Evolutionary conservation across 2,888 invertebrate species (phyloP).

Genomic region (Drosophila prolongata): DNA sequence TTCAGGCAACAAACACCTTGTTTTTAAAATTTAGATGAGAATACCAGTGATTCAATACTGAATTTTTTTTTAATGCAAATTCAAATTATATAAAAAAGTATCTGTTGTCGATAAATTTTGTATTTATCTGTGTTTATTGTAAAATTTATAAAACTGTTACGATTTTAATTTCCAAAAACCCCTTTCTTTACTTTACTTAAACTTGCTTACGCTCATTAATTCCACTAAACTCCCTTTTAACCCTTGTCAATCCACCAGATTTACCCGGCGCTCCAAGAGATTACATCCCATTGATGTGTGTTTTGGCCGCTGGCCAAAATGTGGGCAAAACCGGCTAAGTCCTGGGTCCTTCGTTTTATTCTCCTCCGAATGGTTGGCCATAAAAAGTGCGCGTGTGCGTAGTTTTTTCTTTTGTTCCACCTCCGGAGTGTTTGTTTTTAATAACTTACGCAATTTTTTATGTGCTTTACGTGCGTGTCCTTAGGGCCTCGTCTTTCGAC

Average conservation of each 20-base stretch:
- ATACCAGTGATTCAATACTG: too few species aligned
- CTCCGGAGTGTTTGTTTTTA: conserved; percentile 52
- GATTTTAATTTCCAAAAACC: neutral
- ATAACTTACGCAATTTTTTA: conserved; percentile 69
- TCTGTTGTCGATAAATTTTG: too few species aligned
- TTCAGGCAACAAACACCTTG: too few species aligned
- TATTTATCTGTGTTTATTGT: too few species aligned
- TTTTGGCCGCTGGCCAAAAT: conserved; percentile 57
- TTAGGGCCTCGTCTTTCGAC: conserved; percentile 20
- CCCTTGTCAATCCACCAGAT: conserved; percentile 22
- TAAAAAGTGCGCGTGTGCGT: conserved; percentile 46
- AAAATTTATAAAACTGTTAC: too few species aligned
- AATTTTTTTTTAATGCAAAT: too few species aligned
- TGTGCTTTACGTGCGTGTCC: conserved; percentile 60
- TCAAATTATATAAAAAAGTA: too few species aligned
- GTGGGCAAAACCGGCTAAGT: conserved; percentile 18
- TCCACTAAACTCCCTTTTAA: neutral
- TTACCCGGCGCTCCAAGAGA: conserved; percentile 29
- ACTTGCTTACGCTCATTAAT: neutral
- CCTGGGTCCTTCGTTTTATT: conserved; percentile 26
- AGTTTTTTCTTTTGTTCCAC: conserved; percentile 26
- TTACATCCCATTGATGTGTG: conserved; percentile 63
- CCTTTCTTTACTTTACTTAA: neutral
- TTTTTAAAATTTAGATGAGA: too few species aligned
- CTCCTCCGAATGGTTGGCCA: conserved; percentile 29